Evolutionary conservation across 2,113 vertebrate genomes (phyloP).

Genomic region (Trichechus manatus): DNA sequence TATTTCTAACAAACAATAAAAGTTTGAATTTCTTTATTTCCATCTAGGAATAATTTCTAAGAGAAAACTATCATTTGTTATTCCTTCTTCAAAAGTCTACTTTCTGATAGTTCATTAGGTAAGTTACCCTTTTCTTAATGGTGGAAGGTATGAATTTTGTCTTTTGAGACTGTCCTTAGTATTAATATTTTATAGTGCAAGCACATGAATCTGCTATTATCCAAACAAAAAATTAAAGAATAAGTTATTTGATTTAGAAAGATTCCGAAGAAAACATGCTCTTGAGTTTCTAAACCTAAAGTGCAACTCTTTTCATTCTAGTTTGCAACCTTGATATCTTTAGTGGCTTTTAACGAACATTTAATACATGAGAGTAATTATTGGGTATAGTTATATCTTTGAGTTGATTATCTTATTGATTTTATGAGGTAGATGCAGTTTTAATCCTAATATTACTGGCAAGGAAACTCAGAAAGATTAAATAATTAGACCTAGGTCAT

Average conservation of each 20-base stretch:
- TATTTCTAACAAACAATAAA: background rate
- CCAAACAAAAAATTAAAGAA: background rate
- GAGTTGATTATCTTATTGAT: background rate
- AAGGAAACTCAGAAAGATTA: background rate
- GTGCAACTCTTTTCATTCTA: background rate
- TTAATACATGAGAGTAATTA: background rate
- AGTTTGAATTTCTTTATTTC: constrained; percentile 12
- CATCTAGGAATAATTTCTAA: background rate
- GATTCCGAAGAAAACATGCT: background rate
- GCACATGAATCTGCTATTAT: background rate
- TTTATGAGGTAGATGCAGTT: background rate
- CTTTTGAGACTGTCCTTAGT: background rate
- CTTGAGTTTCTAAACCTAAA: background rate
- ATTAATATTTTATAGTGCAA: background rate
- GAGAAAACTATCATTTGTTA: background rate
- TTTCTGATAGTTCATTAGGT: background rate
- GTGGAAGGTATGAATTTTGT: background rate
- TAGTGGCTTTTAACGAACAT: background rate
- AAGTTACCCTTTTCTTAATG: background rate
- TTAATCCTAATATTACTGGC: background rate
- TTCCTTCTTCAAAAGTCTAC: background rate
- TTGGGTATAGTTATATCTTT: background rate
- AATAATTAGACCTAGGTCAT: background rate
- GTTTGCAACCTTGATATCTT: background rate
- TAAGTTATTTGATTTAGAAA: background rate